These are phyloP conservation scores for Vimba vimba DNA, from an alignment of 2,113 vertebrate genomes.

Conservation along the genomic window DNA sequence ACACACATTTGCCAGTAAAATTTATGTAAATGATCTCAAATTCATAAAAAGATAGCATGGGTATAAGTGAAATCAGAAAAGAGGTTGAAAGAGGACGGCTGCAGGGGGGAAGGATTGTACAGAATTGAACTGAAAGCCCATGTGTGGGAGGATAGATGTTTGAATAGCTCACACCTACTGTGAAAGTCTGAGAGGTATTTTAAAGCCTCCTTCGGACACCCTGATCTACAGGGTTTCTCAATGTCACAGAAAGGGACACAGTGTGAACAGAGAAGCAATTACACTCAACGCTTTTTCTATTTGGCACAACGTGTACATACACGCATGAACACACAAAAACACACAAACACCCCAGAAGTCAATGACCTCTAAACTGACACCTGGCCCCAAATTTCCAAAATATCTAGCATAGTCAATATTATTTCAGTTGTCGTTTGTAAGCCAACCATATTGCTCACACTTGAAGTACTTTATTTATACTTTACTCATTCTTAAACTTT, in stretches of 20 bases:
- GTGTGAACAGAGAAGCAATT: constrained; percentile 3
- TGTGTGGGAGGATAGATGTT: constrained; percentile 38
- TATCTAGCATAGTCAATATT: constrained; percentile 18
- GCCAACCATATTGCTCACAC: neutral
- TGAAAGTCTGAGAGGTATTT: constrained; percentile 28
- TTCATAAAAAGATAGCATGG: neutral
- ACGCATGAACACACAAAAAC: neutral
- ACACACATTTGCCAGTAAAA: neutral
- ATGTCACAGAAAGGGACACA: neutral
- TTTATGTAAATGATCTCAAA: neutral
- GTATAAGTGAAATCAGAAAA: neutral
- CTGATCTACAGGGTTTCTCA: neutral
- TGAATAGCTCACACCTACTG: constrained; percentile 23
- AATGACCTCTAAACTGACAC: neutral
- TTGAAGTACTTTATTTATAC: neutral
- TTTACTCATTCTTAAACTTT: neutral
- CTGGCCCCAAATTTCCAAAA: constrained; percentile 27
- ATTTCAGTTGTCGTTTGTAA: constrained; percentile 26
- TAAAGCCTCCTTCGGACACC: neutral
- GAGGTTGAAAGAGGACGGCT: neutral
- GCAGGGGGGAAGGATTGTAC: neutral
- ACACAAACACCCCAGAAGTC: neutral
- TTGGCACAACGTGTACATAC: neutral
- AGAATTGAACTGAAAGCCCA: constrained; percentile 23
- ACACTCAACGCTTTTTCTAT: neutral